Base-by-base conservation (phyloP, 2,113 vertebrate species). In the Lophius piscatorius region DNA sequence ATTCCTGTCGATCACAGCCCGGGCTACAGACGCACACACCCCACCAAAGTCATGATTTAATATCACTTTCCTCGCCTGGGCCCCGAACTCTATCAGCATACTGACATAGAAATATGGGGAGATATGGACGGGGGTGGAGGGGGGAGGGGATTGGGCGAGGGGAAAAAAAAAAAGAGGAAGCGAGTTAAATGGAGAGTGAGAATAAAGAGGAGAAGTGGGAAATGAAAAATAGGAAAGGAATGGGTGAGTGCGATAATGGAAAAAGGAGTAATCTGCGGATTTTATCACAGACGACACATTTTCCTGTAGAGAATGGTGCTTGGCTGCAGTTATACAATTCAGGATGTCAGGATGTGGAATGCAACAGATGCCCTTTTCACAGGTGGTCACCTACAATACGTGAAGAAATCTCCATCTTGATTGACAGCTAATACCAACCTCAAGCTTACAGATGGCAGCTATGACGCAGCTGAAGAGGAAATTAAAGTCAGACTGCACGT, bases 1-100 rank as follows among this genome's bases (percentile, higher is more conserved):
- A 85, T 89, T 87, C 80, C 84, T 76, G 87, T 86, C 84, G 71
- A 87, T 91, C 85, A 81, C 49, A 60, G 60, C 40, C 28, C 28
- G 54, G 76, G 69, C 44, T 49, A 23, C 44, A 65, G 74, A 55
- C 24, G 17, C 66, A 39, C 26, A 64, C 3, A 10, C 70, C 70
- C 72, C 54, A 68, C 38, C 50, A 49, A 55, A 74, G 59, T 47
- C 52, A 70, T 44, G 48, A 71, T 86, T 86, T 83, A 78, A 88
- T 87, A 88, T 86, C 75, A 76, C 67, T 63, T 63, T 78, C 70
- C 80, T 74, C 74, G 67, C 65, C 39, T 31, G 52, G 82, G 72
- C 80, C 81, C 84, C 81, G 73, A 67, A 81, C 76, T 81, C 71
- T 64, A 78, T 80, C 81, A 74, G 83, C 72, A 72, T 67, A 64